Base-by-base conservation (phyloP, 2,113 vertebrate species). In the Hyaena hyaena region DNA sequence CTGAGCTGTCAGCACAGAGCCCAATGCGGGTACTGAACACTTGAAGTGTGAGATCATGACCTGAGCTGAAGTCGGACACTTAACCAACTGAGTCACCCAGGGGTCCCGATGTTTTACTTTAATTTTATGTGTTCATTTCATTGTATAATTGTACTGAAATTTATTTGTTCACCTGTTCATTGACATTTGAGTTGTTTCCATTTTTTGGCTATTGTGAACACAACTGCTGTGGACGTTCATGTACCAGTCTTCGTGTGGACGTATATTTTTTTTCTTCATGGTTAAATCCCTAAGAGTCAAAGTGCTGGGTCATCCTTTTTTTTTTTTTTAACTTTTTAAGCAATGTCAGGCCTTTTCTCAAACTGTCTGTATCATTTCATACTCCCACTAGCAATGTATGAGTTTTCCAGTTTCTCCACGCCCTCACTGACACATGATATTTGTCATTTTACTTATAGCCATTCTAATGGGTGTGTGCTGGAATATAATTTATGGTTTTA, bases 381-480 rank as follows among this genome's bases (percentile, higher is more conserved):
- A 93, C 7, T 89, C 39, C 26, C 35, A 53, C n/a, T 7, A 93
- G 73, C 69, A 68, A 1, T 2, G 2, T 28, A 10, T 45, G 16
- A 45, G 39, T 74, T 55, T 97, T 88, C 87, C 10, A 61, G 35
- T 93, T 88, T 90, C 28, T 95, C 35, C 33, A 31, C 28, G 53
- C 69, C 45, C 61, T 88, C 24, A 50, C 43, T 63, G 63, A 84
- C 45, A 73, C 33, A 50, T 66, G 35, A 28, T 35, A 63, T 87
- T 82, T 82, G 50, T 77, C 68, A 66, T 91, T 94, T 93, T 93
- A 77, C 87, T 68, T 90, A 43, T n/a, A 88, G 26, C 61, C 8
- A 2, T 85, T 55, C 28, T 95, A 7, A 69, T 83, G 90, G 53
- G 31, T 77, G 24, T 88, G 19, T 76, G 10, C 24, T 39, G 2